These are phyloP conservation scores for Neoascia interrupta DNA, from an alignment of 2,888 invertebrate genomes.

Conservation along the genomic window DNA sequence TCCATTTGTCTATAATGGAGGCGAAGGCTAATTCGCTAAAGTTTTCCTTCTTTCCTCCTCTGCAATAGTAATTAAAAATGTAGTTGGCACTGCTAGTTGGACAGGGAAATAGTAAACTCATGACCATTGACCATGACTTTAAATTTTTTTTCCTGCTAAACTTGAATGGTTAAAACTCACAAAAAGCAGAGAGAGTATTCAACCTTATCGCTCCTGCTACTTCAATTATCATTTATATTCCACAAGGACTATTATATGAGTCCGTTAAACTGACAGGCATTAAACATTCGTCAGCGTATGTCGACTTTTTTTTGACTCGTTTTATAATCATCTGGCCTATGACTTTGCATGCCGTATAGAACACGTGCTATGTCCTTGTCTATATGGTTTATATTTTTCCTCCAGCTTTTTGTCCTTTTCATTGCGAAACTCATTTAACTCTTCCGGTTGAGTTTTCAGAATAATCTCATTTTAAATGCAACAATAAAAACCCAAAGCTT, in stretches of 20 bases:
- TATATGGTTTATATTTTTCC: not conserved
- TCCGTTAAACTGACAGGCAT: not conserved
- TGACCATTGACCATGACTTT: too few species aligned
- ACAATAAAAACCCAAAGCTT: slow-evolving; percentile 45
- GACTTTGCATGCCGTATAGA: slow-evolving; percentile 13
- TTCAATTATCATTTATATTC: too few species aligned
- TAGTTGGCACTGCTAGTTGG: slow-evolving; percentile 8
- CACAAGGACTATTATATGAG: too few species aligned
- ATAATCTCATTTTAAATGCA: slow-evolving; percentile 52
- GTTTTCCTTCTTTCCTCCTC: too few species aligned
- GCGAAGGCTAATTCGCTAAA: too few species aligned
- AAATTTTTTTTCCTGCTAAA: too few species aligned
- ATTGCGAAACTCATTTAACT: slow-evolving; percentile 60
- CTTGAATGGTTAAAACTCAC: too few species aligned
- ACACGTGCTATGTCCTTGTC: not conserved
- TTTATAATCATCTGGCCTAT: slow-evolving; percentile 2
- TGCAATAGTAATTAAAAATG: not conserved
- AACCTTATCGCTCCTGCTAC: too few species aligned
- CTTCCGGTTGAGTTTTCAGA: slow-evolving; percentile 52
- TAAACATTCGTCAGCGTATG: slow-evolving; percentile 1
- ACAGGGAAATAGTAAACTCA: too few species aligned
- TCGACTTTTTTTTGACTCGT: not conserved
- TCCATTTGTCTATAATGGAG: too few species aligned
- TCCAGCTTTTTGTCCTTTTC: slow-evolving; percentile 2
- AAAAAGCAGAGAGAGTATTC: too few species aligned